These are phyloP conservation scores for Troilus luridus DNA, from an alignment of 2,888 invertebrate genomes.

Conservation along the genomic window DNA sequence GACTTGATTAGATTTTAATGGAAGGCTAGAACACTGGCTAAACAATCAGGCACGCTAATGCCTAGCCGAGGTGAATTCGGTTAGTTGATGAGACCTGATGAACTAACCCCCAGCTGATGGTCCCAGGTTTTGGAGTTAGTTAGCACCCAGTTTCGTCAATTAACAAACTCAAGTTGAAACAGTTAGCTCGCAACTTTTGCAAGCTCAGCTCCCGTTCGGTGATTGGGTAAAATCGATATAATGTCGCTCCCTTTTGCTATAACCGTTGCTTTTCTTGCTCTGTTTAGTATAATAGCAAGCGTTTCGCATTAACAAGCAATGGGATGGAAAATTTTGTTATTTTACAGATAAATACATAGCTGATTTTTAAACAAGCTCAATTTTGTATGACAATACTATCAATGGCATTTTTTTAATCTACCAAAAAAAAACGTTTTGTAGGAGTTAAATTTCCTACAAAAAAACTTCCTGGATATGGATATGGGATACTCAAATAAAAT, in stretches of 20 bases:
- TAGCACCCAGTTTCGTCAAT: not conserved
- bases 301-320: not conserved
- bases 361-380: not conserved
- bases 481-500: too few species aligned
- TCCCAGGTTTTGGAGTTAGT: not conserved
- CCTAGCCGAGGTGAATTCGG: not conserved
- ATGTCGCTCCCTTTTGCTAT: not conserved
- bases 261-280: too few species aligned
- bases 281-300: not conserved
- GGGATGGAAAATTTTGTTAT: not conserved
- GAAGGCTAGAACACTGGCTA: not conserved
- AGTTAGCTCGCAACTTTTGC: not conserved
- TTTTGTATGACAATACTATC: too few species aligned
- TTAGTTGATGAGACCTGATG: not conserved
- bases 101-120: not conserved
- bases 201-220: not conserved
- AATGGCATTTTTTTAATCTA: too few species aligned
- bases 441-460: too few species aligned
- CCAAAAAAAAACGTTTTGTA: too few species aligned
- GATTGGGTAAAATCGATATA: constrained; percentile 9
- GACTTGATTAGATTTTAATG: not conserved
- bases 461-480: too few species aligned
- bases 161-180: not conserved
- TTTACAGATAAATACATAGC: not conserved
- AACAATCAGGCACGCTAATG: not conserved